Conservation (phyloP, 1,140 invertebrate species). For the Oryzaephilus surinamensis region DNA sequence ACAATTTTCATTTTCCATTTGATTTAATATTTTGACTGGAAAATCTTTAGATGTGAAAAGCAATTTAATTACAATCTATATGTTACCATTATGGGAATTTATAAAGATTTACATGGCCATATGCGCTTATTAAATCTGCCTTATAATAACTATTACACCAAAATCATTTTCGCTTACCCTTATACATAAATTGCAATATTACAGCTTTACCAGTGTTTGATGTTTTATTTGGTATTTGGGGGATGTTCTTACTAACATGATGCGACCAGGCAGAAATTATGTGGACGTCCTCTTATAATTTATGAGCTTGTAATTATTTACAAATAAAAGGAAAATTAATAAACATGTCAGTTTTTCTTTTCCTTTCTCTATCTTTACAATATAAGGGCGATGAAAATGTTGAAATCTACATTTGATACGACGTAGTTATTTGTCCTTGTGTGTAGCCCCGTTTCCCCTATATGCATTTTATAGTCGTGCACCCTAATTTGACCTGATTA, state of each 20-base stretch:
- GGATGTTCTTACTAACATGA: constrained; percentile 26
- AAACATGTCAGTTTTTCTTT: background rate
- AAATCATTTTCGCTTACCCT: constrained; percentile 16
- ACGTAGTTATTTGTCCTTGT: constrained; percentile 7
- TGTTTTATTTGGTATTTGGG: constrained; percentile 29
- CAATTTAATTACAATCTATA: constrained; percentile 37
- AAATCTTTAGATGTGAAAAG: constrained; percentile 31
- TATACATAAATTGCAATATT: constrained; percentile 8
- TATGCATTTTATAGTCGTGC: too few relatives aligned
- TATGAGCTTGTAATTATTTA: constrained; percentile 25
- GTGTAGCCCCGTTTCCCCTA: constrained; percentile 1
- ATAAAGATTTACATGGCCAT: constrained; percentile 33
- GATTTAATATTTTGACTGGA: too few relatives aligned
- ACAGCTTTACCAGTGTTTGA: constrained; percentile 23
- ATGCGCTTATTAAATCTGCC: constrained; percentile 29
- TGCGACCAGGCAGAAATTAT: constrained; percentile 15
- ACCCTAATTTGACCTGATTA: constrained; percentile 10
- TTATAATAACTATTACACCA: too few relatives aligned
- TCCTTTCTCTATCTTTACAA: too few relatives aligned
- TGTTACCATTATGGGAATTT: constrained; percentile 35
- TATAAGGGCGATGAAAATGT: background rate
- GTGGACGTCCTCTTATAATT: constrained; percentile 13
- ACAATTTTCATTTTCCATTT: too few relatives aligned
- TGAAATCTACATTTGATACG: background rate
- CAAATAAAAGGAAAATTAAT: constrained; percentile 22